Base-by-base conservation (phyloP, 2,888 invertebrate genomes). In the Trypoxylon attenuatum region DNA sequence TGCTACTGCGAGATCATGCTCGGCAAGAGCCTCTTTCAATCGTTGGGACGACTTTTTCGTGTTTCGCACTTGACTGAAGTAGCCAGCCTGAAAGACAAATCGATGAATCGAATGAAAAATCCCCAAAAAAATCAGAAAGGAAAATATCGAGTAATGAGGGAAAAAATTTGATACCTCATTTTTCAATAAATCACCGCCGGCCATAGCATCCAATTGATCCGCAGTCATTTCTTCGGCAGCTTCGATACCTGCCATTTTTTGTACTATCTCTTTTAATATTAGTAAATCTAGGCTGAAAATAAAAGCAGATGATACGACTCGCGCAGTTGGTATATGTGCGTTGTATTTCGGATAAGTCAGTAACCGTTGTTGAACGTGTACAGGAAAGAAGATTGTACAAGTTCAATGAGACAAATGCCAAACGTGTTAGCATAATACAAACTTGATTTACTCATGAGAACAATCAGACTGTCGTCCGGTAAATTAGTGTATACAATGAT, bases 161-260 rank as follows among this genome's bases (percentile, higher is more conserved):
- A 53, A 47, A 27, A 5, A n/a, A 5, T 13, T 51, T n/a, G 8
- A 15, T 88, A 96, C 97, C 91, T 99, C 99, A 79, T 96, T 95
- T 83, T 96, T 93, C 2, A 99, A 89, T 47, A 98, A 88, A 88
- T 99, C 99, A 0, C 99, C 99, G 5, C 99, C 99, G 54, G 96
- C 94, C 93, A 99, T 95, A 0, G 99, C 98, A 83, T 97, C 96
- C 54, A 99, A 88, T 84, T 99, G 99, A 81, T 99, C 98, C 18
- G 94, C 90, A 0, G 99, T 99, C 90, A 98, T 94, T 88, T 98
- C 98, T 85, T 98, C 97, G 0, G 94, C 94, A 0, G 98, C 94
- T 88, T 99, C 99, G 55, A 99, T 96, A 0, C 99, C 99, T 0
- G 98, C 96, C 99, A 99, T 99, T 89, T 98, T 99, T 88, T 98